These are phyloP conservation scores for Arnoldichthys spilopterus DNA, from an alignment of 2,797 vertebrate species.

Conservation along the genomic window DNA sequence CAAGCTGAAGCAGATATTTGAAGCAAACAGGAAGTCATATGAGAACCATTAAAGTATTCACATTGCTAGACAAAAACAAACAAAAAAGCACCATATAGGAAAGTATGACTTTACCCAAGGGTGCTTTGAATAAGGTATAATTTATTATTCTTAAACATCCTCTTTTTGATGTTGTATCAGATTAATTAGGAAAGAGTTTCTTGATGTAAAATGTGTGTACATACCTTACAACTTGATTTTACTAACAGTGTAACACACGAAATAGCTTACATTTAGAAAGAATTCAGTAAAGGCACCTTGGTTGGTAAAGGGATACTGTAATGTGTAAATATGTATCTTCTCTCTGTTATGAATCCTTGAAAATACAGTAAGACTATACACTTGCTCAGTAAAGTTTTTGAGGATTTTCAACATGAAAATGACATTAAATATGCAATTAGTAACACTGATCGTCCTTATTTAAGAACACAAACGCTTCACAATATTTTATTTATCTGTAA, in stretches of 20 bases:
- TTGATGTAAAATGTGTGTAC: conserved; percentile 65
- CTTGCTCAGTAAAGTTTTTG: conserved; percentile 39
- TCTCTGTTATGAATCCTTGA: conserved; percentile 52
- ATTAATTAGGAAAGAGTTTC: conserved; percentile 57
- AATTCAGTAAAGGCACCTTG: conserved; percentile 68
- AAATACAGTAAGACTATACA: conserved; percentile 43
- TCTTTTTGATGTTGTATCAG: conserved; percentile 62
- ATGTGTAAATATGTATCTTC: conserved; percentile 66
- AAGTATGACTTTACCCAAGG: conserved; percentile 57
- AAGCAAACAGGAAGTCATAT: conserved; percentile 17
- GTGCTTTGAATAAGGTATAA: conserved; percentile 55
- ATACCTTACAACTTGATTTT: conserved; percentile 68
- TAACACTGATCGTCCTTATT: conserved; percentile 62
- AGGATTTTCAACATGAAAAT: conserved; percentile 51
- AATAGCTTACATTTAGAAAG: conserved; percentile 63
- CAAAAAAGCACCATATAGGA: conserved; percentile 58
- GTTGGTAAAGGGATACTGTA: conserved; percentile 54
- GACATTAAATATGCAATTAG: conserved; percentile 53
- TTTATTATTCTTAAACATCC: conserved; percentile 59
- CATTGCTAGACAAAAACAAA: conserved; percentile 61
- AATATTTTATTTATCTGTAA: conserved; percentile 51
- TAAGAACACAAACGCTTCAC: conserved; percentile 49
- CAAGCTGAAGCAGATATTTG: conserved; percentile 12
- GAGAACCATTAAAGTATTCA: conserved; percentile 45
- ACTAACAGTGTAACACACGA: conserved; percentile 68